phyloP scores from a whole-genome alignment of 2,113 vertebrate species.

The Lophotis ruficrista region DNA sequence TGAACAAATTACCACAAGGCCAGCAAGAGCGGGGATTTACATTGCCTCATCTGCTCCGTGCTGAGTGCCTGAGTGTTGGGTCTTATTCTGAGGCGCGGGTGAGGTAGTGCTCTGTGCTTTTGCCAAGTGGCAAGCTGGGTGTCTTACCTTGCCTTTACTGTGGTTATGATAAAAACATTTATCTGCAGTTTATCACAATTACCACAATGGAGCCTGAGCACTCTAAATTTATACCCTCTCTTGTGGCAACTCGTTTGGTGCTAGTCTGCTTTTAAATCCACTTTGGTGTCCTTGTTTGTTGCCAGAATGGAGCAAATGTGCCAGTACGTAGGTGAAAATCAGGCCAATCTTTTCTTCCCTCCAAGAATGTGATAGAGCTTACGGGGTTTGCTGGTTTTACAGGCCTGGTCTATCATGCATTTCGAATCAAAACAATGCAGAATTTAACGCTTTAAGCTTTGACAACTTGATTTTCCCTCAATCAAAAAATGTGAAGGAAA shows the following conservation, averaged over 20 bases:
- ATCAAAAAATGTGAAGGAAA: background rate
- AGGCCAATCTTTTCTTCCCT: background rate
- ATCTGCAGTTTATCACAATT: conserved; percentile 28
- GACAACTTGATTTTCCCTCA: background rate
- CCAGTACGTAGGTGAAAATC: background rate
- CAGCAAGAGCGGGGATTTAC: conserved; percentile 3
- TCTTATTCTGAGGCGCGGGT: background rate
- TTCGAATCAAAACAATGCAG: background rate
- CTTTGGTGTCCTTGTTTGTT: background rate
- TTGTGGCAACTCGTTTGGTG: conserved; percentile 8
- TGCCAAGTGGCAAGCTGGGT: background rate
- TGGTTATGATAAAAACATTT: conserved; percentile 1
- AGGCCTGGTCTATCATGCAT: background rate
- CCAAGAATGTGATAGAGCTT: background rate
- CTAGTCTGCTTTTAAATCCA: background rate
- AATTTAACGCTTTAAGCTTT: background rate
- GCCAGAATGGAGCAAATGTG: background rate
- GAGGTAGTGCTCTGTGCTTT: background rate
- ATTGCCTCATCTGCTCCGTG: conserved; percentile 22
- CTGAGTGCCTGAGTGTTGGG: background rate
- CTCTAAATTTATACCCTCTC: background rate
- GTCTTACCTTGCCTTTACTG: background rate
- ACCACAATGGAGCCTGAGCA: background rate
- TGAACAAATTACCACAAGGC: background rate
- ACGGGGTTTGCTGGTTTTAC: background rate